Conservation (phyloP, 2,113 vertebrate genomes). For the Gopherus evgoodei region DNA sequence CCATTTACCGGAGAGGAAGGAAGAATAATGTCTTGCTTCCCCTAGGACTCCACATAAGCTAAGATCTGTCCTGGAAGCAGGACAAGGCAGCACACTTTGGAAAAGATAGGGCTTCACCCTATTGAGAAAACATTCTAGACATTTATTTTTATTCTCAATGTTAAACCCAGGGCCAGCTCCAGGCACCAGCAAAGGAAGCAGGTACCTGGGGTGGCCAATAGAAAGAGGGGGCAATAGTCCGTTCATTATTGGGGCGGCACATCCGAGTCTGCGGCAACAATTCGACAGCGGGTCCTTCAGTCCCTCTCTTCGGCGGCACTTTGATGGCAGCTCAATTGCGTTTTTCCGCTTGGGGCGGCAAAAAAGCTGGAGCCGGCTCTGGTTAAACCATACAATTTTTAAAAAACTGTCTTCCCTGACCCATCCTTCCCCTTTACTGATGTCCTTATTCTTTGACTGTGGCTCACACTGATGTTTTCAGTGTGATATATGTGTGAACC, state of each 20-base stretch:
- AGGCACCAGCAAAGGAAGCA: too few relatives aligned
- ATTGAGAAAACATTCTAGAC: background rate
- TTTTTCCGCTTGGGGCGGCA: too few relatives aligned
- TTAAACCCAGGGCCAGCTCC: background rate
- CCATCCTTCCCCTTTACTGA: conserved; percentile 46
- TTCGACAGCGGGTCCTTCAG: too few relatives aligned
- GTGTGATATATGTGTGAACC: background rate
- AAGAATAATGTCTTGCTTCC: background rate
- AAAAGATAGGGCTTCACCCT: background rate
- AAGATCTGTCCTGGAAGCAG: background rate
- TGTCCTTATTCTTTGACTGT: conserved; percentile 17
- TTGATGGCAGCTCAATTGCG: too few relatives aligned
- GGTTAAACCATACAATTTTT: conserved; percentile 5
- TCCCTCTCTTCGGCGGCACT: too few relatives aligned
- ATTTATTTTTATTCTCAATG: background rate
- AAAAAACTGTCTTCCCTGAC: conserved; percentile 28
- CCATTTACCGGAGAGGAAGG: background rate
- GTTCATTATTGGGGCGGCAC: too few relatives aligned
- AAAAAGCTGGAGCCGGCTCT: too few relatives aligned
- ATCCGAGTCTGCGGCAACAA: too few relatives aligned
- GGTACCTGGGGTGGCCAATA: too few relatives aligned
- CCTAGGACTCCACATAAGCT: background rate
- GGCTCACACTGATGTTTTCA: background rate
- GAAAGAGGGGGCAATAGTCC: too few relatives aligned
- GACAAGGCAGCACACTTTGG: background rate